Percentiles rank a stretch among this genome's conserved stretches.
Conservation (phyloP, 2,113 vertebrate species). For the Oreotrochilus melanogaster region DNA sequence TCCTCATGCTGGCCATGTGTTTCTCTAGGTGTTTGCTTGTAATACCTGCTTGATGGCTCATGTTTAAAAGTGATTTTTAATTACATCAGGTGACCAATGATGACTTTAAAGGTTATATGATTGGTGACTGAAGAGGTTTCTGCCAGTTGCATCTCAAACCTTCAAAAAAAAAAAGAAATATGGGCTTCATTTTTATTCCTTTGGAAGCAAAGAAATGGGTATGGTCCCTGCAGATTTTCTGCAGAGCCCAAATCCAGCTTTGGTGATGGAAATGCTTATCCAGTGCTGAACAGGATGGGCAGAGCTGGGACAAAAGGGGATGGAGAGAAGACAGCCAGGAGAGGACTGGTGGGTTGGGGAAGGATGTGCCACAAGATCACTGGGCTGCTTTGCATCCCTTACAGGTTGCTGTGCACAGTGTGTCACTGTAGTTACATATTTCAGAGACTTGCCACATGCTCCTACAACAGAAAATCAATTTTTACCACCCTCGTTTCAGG, state of each 20-base stretch:
- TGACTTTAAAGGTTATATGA: neutral
- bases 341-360: no score
- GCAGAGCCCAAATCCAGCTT: rapidly evolving
- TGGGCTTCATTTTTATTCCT: neutral
- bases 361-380: neutral
- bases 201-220: neutral
- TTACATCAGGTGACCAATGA: neutral
- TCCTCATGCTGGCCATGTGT: neutral
- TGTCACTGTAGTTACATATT: rapidly evolving
- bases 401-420: rapidly evolving
- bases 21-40: neutral
- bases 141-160: neutral
- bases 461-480: neutral
- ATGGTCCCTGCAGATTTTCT: neutral
- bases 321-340: neutral
- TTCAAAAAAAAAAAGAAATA: neutral
- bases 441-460: neutral
- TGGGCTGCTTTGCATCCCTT: neutral
- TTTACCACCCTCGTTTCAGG: neutral
- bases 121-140: neutral
- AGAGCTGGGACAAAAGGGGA: neutral
- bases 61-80: neutral
- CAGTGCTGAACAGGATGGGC: neutral
- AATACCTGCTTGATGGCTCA: neutral
- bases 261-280: rapidly evolving